Evolutionary conservation across 2,888 invertebrate genomes (phyloP).

Genomic region (Stictocephala bisonia): DNA sequence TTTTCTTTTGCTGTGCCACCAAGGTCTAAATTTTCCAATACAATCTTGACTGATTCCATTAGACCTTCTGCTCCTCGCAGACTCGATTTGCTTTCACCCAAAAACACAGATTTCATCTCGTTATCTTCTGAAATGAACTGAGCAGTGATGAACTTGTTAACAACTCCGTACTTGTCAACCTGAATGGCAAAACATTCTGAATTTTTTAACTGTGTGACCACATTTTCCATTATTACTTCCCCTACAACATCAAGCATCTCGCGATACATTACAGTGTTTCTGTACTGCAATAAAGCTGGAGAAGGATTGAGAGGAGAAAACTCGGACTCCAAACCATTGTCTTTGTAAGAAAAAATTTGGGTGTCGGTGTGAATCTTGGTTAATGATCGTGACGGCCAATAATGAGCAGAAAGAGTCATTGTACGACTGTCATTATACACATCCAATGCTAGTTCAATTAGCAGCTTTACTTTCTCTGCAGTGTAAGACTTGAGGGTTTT

Average conservation of each 20-base stretch:
- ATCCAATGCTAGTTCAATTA: conserved; percentile 46
- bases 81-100: conserved; percentile 39
- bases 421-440: conserved; percentile 44
- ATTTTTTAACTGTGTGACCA: conserved; percentile 30
- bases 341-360: conserved; percentile 44
- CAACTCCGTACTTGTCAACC: conserved; percentile 45
- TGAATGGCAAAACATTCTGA: conserved; percentile 43
- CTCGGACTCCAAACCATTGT: conserved; percentile 33
- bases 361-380: conserved; percentile 44
- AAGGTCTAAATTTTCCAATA: conserved; percentile 37
- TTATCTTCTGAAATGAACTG: conserved; percentile 23
- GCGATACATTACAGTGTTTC: conserved; percentile 32
- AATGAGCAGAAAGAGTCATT: conserved; percentile 44
- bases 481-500: conserved; percentile 36
- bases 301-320: conserved; percentile 34
- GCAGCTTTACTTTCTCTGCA: conserved; percentile 43
- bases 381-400: conserved; percentile 47
- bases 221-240: conserved; percentile 10
- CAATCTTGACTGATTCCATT: conserved; percentile 43
- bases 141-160: conserved; percentile 45
- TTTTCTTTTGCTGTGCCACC: conserved; percentile 42
- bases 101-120: conserved; percentile 42
- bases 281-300: conserved; percentile 19
- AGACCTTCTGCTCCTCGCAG: too few species aligned
- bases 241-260: too few species aligned